phyloP scores from a whole-genome alignment of 1,140 invertebrate genomes.

The Heliconius himera region DNA sequence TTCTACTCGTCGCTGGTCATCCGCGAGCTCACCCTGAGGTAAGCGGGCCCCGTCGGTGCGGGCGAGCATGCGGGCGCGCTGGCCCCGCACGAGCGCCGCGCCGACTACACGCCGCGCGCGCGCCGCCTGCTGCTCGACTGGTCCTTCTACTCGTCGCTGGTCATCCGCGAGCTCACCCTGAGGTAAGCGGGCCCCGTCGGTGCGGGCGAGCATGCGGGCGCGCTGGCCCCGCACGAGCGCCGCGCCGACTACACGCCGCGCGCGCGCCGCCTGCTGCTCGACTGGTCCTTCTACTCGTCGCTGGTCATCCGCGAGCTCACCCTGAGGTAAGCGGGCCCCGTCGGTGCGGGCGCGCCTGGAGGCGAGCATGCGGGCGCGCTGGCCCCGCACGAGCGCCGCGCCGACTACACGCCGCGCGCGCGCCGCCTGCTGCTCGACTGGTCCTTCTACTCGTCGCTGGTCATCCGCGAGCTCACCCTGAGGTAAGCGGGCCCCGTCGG shows the following conservation, averaged over 20 bases:
- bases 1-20: slow-evolving; percentile 92
- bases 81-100: slow-evolving; percentile 92
- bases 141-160: slow-evolving; percentile 96
- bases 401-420: slow-evolving; percentile 94
- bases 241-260: slow-evolving; percentile 94
- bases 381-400: slow-evolving; percentile 92
- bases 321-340: slow-evolving; percentile 77
- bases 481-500: slow-evolving; percentile 83
- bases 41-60: slow-evolving; percentile 82
- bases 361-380: slow-evolving; percentile 93
- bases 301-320: slow-evolving; percentile 77
- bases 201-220: slow-evolving; percentile 90
- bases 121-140: slow-evolving; percentile 98
- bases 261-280: slow-evolving; percentile 96
- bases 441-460: slow-evolving; percentile 96
- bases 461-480: slow-evolving; percentile 76
- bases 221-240: slow-evolving; percentile 93
- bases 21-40: slow-evolving; percentile 75
- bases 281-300: slow-evolving; percentile 99
- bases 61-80: slow-evolving; percentile 93
- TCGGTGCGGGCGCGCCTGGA: slow-evolving; percentile 93
- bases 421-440: slow-evolving; percentile 98
- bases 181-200: slow-evolving; percentile 83
- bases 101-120: slow-evolving; percentile 94
- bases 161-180: slow-evolving; percentile 76